Conservation (phyloP, 1,140 invertebrate genomes). For the Drosophila bifasciata region DNA sequence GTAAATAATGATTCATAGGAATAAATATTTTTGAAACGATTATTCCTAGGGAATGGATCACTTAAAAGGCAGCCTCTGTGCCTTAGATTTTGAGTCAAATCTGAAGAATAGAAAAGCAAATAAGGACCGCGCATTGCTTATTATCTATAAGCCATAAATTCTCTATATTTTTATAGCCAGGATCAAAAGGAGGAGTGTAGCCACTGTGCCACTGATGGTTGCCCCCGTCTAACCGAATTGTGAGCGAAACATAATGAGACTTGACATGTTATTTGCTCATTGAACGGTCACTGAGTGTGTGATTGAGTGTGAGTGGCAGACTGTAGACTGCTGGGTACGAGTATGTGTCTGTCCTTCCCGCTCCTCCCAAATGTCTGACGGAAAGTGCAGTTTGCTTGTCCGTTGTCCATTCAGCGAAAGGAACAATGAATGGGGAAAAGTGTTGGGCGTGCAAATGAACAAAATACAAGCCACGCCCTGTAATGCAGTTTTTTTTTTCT, state of each 20-base stretch:
- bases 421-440: constrained; percentile 15
- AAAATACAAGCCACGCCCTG: constrained; percentile 35
- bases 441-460: constrained; percentile 10
- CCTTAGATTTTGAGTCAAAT: too few relatives aligned
- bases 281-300: constrained; percentile 50
- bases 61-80: too few relatives aligned
- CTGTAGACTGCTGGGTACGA: constrained; percentile 11
- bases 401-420: constrained; percentile 12
- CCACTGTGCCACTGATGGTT: constrained; percentile 38
- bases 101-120: too few relatives aligned
- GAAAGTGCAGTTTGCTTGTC: background rate
- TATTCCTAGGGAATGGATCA: too few relatives aligned
- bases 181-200: too few relatives aligned
- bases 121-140: too few relatives aligned
- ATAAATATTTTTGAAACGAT: too few relatives aligned
- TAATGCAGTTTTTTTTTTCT: constrained; percentile 3
- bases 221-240: constrained; percentile 46
- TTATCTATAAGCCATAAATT: too few relatives aligned
- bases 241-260: constrained; percentile 73
- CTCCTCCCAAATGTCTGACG: constrained; percentile 3
- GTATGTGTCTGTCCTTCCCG: too few relatives aligned
- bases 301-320: constrained; percentile 45
- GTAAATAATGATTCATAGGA: too few relatives aligned
- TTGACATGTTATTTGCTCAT: constrained; percentile 83
- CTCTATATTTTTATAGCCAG: too few relatives aligned